A percentile compares a stretch with the other conserved stretches of the same genome.
These are phyloP conservation scores for Chaetodon trifascialis DNA, from an alignment of 2,113 vertebrate species.

Conservation along the genomic window DNA sequence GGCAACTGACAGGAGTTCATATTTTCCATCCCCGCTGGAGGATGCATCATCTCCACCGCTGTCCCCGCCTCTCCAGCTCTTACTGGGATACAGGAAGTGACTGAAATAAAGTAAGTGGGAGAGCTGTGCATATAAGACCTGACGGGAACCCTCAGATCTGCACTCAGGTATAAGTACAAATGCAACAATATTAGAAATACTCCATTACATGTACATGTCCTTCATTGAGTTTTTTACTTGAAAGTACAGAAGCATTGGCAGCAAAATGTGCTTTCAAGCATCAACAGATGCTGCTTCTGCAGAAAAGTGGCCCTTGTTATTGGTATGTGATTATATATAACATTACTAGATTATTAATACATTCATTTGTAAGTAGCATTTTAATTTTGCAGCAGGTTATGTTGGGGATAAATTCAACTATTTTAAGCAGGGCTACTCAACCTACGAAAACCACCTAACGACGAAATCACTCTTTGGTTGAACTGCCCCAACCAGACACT, in stretches of 20 bases:
- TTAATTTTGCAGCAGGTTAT: too few relatives aligned
- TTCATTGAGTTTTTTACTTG: background rate
- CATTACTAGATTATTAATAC: background rate
- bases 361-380: background rate
- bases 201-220: background rate
- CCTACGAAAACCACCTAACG: too few relatives aligned
- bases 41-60: conserved; percentile 85
- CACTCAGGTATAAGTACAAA: background rate
- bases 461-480: too few relatives aligned
- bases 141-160: too few relatives aligned
- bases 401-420: too few relatives aligned
- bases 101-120: conserved; percentile 72
- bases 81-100: conserved; percentile 93
- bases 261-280: background rate
- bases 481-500: too few relatives aligned
- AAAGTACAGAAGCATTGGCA: too few relatives aligned
- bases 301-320: too few relatives aligned
- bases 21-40: conserved; percentile 93
- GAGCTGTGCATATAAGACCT: background rate
- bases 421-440: too few relatives aligned
- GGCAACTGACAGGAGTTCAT: conserved; percentile 91
- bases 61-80: conserved; percentile 85
- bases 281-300: background rate
- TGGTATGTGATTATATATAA: too few relatives aligned
- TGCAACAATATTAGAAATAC: background rate